phyloP scores from a whole-genome alignment of 2,113 vertebrate genomes.

The Dipodomys ordii region DNA sequence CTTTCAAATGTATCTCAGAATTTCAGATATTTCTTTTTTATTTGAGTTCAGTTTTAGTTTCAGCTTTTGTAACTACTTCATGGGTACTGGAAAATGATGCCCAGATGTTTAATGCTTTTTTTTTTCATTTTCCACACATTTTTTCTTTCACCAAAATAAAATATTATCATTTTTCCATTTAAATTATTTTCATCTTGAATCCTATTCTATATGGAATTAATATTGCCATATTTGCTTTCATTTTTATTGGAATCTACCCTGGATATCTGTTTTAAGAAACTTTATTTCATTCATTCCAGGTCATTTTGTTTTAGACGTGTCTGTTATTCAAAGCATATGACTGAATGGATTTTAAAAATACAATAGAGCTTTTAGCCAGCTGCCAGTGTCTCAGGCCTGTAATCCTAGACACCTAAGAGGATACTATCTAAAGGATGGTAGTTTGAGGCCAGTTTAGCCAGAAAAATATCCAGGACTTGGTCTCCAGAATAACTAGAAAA shows the following conservation, averaged over 20 bases:
- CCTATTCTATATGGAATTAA: slow-evolving; percentile 13
- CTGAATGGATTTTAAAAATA: not conserved
- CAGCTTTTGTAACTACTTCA: not conserved
- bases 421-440: too few species aligned
- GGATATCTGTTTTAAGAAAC: not conserved
- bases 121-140: not conserved
- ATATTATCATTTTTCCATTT: not conserved
- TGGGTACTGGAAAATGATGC: not conserved
- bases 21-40: slow-evolving; percentile 18
- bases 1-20: slow-evolving; percentile 33
- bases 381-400: too few species aligned
- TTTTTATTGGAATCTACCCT: slow-evolving; percentile 19
- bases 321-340: not conserved
- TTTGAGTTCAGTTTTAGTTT: not conserved
- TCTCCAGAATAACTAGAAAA: too few species aligned
- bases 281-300: slow-evolving; percentile 6
- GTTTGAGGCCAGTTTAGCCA: too few species aligned
- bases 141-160: slow-evolving; percentile 17
- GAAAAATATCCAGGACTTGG: too few species aligned
- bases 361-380: not conserved
- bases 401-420: too few species aligned
- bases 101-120: not conserved
- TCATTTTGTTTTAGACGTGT: slow-evolving; percentile 26
- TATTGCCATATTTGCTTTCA: not conserved
- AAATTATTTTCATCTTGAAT: slow-evolving; percentile 14